Conservation (phyloP, 2,888 invertebrate species). For the Hirtodrosophila duncani region DNA sequence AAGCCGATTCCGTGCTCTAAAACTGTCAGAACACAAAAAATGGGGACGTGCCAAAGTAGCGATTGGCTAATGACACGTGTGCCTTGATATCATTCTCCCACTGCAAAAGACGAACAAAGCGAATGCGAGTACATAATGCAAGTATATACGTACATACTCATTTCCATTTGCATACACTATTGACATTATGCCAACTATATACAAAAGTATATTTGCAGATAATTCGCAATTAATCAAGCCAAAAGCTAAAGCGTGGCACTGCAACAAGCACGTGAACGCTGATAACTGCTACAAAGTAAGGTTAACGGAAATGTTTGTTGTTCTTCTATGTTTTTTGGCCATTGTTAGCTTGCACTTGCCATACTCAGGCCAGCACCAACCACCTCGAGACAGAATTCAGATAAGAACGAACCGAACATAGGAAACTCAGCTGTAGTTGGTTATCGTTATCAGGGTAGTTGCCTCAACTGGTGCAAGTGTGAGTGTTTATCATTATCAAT, state of each 20-base stretch:
- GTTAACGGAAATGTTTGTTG: constrained; percentile 50
- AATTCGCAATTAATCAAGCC: constrained; percentile 37
- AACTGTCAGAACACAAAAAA: constrained; percentile 50
- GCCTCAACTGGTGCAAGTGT: constrained; percentile 4
- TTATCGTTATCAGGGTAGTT: neutral
- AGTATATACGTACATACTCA: neutral
- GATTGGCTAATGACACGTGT: constrained; percentile 65
- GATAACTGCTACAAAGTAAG: constrained; percentile 46
- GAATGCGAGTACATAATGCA: constrained; percentile 15
- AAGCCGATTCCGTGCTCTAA: constrained; percentile 38
- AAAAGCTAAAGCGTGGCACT: constrained; percentile 14
- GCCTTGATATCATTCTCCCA: constrained; percentile 32
- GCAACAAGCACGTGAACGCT: constrained; percentile 47
- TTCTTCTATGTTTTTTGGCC: constrained; percentile 13
- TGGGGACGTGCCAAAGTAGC: constrained; percentile 64
- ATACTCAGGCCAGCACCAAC: too few species aligned
- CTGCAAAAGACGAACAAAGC: constrained; percentile 23
- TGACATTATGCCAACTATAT: constrained; percentile 18
- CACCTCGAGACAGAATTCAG: constrained; percentile 6
- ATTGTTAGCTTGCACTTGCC: constrained; percentile 40
- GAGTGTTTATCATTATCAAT: constrained; percentile 16
- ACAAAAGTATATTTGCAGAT: constrained; percentile 26
- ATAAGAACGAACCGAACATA: too few species aligned
- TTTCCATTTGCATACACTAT: too few species aligned
- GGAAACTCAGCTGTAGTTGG: constrained; percentile 9